Percentiles rank a stretch among this genome's conserved stretches.
Conservation (phyloP, 2,888 invertebrate species). For the Polyploca ridens region DNA sequence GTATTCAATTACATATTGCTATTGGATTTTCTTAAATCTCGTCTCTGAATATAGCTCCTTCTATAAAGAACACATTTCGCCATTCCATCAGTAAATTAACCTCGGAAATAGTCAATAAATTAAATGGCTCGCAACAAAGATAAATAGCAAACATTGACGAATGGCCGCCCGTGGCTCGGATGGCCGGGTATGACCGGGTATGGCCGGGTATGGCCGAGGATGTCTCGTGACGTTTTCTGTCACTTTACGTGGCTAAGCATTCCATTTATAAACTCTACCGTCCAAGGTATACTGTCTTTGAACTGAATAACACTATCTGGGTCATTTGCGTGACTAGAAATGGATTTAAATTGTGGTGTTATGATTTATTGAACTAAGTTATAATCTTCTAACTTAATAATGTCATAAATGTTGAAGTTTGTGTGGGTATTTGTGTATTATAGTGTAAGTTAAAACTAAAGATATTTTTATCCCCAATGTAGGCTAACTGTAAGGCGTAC, state of each 20-base stretch:
- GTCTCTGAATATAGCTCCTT: not conserved
- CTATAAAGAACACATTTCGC: not conserved
- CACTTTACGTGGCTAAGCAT: not conserved
- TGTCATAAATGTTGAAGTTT: no score
- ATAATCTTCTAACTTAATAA: no score
- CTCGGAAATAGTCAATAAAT: constrained; percentile 28
- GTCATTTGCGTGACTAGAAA: not conserved
- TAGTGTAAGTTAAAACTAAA: no score
- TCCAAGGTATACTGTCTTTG: not conserved
- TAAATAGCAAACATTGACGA: constrained; percentile 49
- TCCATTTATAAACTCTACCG: not conserved
- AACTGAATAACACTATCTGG: not conserved
- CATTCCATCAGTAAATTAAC: constrained; percentile 16
- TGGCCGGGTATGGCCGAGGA: not conserved
- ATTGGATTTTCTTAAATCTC: no score
- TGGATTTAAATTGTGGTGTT: not conserved
- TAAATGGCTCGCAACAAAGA: constrained; percentile 33
- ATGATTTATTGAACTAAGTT: no score
- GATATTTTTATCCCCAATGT: no score
- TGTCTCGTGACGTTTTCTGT: not conserved
- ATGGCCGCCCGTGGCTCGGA: constrained; percentile 24
- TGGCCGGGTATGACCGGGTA: not conserved
- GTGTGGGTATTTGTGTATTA: no score
- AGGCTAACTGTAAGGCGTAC: no score
- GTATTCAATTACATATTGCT: no score